Evolutionary conservation across 2,888 invertebrate species (phyloP), one percentile per base, ranked within the genome.

Genomic region (Ormyrus nitidulus): DNA sequence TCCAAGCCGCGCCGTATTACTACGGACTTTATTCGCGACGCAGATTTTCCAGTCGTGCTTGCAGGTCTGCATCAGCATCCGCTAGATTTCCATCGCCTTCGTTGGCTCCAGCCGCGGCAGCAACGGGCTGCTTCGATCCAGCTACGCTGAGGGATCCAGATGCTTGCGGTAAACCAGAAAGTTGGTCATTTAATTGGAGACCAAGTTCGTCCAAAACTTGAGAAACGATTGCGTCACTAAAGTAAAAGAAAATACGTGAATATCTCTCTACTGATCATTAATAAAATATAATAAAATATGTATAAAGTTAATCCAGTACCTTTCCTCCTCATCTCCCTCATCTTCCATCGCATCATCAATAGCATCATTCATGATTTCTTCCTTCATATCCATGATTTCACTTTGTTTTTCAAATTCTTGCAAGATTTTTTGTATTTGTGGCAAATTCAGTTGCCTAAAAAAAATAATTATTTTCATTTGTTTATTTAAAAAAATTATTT

Each of bases 321-420:
- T 98, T 92, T 99, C 99, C 89, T 99, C 98, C 90, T 99, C 98
- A 89, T 99, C 99, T 65, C 95, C 98, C 89, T 98, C 99, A 83
- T 97, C 99, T 86, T 97, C 99, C 96, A 99, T 98, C 0, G 99
- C 99, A 92, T 99, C 99, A 91, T 99, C 99, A 88, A 99, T 99
- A 69, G 98, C 99, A 91, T 99, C 99, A 90, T 97, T 98, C 95
- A 99, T 99, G 94, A 99, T 98, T 92, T 99, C 99, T 91, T 99
- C 99, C 90, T 99, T 99, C 99, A 99, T 99, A 90, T 99, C 99
- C 99, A 99, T 99, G 76, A 99, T 98, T 92, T 99, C 99, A 0
- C 98, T 97, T 90, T 99, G 99, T 89, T 99, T 99, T 91, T 99
- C 99, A 91, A 99, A 99, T 89, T 99, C 99, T 92, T 97, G 95